Evolutionary conservation across 2,888 invertebrate genomes (phyloP), one percentile per base, ranked within the genome.

Genomic region (Chrysopilus asiliformis): DNA sequence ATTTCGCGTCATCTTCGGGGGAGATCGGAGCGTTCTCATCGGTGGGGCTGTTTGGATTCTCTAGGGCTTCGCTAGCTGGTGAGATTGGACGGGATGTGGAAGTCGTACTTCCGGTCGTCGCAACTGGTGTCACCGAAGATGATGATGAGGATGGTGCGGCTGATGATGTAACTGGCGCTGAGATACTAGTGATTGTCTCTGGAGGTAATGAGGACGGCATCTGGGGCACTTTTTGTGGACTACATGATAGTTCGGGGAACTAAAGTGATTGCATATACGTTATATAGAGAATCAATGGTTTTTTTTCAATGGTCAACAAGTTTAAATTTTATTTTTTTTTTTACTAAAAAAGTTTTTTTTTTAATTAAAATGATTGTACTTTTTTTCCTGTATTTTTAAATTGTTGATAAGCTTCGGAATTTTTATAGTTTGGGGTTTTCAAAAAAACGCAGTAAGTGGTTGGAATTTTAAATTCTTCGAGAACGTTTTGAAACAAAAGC

Each of bases 81-180:
- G 58, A 68, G 50, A 52, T 67, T 57, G 60, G 68, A 49, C 58
- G 64, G 53, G 65, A 66, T 54, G 49, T 60, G 46, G 57, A 53
- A 51, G 58, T 47, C 50, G 49, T 61, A 58, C 47, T 40, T 42
- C 41, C 32, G 40, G 41, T 53, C 41, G 48, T 48, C 28, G 47
- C 49, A 46, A 55, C 56, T 27, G 57, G 51, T 46, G 55, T 51
- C 16, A 5, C 16, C 18, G 29, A 14, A 17, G 29, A 15, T 10
- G 18, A 31, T 19, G 45, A n/a, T n/a, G 59, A 58, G n/a, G n/a
- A n/a, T n/a, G n/a, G n/a, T n/a, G n/a, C n/a, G n/a, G 48, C 53
- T 56, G 55, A 58, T 57, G 49, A 58, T 57, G 39, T 32, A 31
- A 40, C 34, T 16, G 27, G 39, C 37, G 44, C 41, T 37, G 44